phyloP scores from a whole-genome alignment of 2,113 vertebrate species.

The Echinops telfairi region DNA sequence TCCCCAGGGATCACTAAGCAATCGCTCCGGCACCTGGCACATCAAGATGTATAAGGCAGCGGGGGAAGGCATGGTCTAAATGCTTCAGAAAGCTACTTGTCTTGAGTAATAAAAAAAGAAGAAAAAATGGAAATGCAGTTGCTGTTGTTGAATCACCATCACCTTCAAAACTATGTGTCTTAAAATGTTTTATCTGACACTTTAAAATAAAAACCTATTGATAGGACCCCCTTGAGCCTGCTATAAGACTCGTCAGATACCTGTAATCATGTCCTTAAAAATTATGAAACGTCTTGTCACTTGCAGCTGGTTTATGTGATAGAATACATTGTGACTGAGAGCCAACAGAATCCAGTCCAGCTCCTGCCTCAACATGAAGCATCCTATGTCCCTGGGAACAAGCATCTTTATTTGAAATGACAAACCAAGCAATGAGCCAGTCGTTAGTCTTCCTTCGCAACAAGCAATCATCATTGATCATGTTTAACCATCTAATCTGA shows the following conservation, averaged over 20 bases:
- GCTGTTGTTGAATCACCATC: not conserved
- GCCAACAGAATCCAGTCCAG: not conserved
- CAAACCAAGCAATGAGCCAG: slow-evolving; percentile 3
- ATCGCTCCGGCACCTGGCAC: slow-evolving; percentile 61
- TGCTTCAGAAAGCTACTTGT: slow-evolving; percentile 65
- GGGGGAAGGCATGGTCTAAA: slow-evolving; percentile 43
- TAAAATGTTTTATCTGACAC: slow-evolving; percentile 39
- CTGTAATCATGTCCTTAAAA: slow-evolving; percentile 32
- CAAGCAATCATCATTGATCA: not conserved
- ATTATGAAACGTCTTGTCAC: slow-evolving; percentile 14
- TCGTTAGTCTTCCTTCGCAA: not conserved
- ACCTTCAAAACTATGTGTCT: not conserved
- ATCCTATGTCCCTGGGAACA: not conserved
- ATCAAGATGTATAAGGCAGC: slow-evolving; percentile 65
- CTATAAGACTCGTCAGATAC: slow-evolving; percentile 22
- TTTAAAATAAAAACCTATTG: slow-evolving; percentile 46
- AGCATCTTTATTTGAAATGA: not conserved
- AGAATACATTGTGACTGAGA: not conserved
- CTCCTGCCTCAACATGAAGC: no score
- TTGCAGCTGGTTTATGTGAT: not conserved
- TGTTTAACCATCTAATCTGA: not conserved
- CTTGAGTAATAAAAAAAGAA: slow-evolving; percentile 23
- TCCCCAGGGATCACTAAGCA: slow-evolving; percentile 74
- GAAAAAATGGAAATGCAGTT: not conserved
- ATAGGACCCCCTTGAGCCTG: not conserved